Base-by-base conservation (phyloP, 2,888 invertebrate genomes). In the Cyaniris semiargus region DNA sequence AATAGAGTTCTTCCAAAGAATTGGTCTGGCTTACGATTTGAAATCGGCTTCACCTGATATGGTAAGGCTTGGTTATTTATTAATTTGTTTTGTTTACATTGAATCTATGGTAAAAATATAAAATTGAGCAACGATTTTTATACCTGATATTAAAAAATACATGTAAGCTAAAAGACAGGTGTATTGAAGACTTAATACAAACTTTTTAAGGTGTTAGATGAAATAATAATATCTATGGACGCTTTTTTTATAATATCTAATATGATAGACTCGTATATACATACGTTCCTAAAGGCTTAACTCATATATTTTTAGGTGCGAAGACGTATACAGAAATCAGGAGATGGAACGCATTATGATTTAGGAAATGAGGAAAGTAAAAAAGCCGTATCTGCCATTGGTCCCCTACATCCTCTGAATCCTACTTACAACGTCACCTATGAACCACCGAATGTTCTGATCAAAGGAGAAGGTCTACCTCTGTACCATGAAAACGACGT, bases 1-100 rank as follows among this genome's bases (percentile, higher is more conserved):
- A 72, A 96, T 97, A 75, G 95, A 96, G 81, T 86, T 94, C 76
- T 94, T 95, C 79, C 95, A 95, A 34, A 89, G 84, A 58, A 84
- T 95, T 1, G 97, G 97, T 7, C 83, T 92, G 80, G 96, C 95
- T 1, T 96, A 95, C 83, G 96, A 97, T 84, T 87, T 96, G 78
- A 96, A 95, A 85, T 88, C 86, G 70, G 92, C 89, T 10, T 86
- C 90, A 23, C 86, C 88, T 10, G 89, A 90, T 83, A 84, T 90
- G 88, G 93, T 92, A 86, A 81, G 23, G 23, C 13, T 23, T 23
- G 13, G 21, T 79, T 38, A 75, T 60, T 56, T 76, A 21, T 23
- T 48, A 21, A 44, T 44, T 44, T 13, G 44, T 44, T 44, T 10
- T 44, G 10, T 44, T 44, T 44, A 44, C 44, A 44, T 13, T 13